phyloP scores from a whole-genome alignment of 1,140 invertebrate species.

The Leptopilina boulardi region DNA sequence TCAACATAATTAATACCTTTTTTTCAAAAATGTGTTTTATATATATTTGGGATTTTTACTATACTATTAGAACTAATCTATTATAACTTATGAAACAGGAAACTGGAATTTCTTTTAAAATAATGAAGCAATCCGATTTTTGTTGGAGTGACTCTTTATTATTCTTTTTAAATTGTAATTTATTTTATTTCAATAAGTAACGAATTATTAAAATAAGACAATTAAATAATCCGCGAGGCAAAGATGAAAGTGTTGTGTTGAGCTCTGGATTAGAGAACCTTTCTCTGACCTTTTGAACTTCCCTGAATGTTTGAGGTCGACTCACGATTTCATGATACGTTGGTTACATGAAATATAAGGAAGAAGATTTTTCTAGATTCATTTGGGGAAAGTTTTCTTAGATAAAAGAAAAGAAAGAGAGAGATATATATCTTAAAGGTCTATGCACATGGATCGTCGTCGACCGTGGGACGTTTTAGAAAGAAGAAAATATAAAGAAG shows the following conservation, averaged over 20 bases:
- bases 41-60: too few species aligned
- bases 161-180: too few species aligned
- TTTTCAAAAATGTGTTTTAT: too few species aligned
- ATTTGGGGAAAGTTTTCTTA: slow-evolving; percentile 40
- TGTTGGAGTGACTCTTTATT: too few species aligned
- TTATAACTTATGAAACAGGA: too few species aligned
- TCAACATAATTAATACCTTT: too few species aligned
- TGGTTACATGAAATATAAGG: slow-evolving; percentile 1
- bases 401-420: too few species aligned
- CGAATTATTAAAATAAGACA: background rate
- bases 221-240: background rate
- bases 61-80: too few species aligned
- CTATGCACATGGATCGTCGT: slow-evolving; percentile 48
- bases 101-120: too few species aligned
- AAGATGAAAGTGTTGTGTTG: background rate
- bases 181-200: too few species aligned
- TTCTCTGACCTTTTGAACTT: slow-evolving; percentile 65
- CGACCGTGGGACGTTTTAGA: slow-evolving; percentile 49
- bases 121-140: too few species aligned
- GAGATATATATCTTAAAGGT: slow-evolving; percentile 44
- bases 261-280: slow-evolving; percentile 43
- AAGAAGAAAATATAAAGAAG: too few species aligned
- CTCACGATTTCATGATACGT: slow-evolving; percentile 11
- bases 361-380: slow-evolving; percentile 23
- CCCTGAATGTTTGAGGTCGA: slow-evolving; percentile 6